A percentile compares a stretch with the other conserved stretches of the same genome.
Evolutionary conservation across 2,888 invertebrate genomes (phyloP).

Genomic region (Diplolepis rosae): DNA sequence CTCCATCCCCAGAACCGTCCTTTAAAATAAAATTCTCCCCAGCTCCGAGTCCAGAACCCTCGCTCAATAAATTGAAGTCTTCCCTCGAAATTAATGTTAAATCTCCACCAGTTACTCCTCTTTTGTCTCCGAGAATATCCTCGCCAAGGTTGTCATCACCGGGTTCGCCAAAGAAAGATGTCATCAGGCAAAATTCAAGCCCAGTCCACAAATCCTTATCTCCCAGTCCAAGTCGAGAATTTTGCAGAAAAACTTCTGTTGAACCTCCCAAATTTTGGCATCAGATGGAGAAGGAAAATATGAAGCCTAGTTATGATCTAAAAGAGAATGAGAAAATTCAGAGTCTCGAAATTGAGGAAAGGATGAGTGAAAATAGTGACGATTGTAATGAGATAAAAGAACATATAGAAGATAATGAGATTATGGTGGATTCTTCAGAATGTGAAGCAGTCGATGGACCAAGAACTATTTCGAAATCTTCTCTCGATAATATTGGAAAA

Average conservation of each 20-base stretch:
- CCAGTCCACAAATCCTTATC: slow-evolving; percentile 51
- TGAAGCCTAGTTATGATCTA: slow-evolving; percentile 43
- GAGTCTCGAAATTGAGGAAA: slow-evolving; percentile 27
- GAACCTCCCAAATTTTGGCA: slow-evolving; percentile 50
- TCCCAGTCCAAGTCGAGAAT: slow-evolving; percentile 52
- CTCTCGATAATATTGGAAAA: slow-evolving; percentile 81
- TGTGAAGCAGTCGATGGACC: slow-evolving; percentile 63
- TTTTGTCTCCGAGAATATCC: slow-evolving; percentile 61
- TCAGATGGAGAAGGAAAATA: slow-evolving; percentile 48
- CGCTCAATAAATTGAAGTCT: slow-evolving; percentile 50
- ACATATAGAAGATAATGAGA: slow-evolving; percentile 47
- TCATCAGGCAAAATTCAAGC: slow-evolving; percentile 48
- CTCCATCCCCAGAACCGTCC: slow-evolving; percentile 65
- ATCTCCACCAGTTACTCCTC: slow-evolving; percentile 62
- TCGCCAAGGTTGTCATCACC: slow-evolving; percentile 59
- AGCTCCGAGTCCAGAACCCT: slow-evolving; percentile 66
- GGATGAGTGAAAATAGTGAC: background rate
- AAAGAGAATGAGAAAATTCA: slow-evolving; percentile 41
- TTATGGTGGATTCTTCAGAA: background rate
- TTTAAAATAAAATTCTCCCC: slow-evolving; percentile 68
- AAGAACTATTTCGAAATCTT: slow-evolving; percentile 77
- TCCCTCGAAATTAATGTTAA: slow-evolving; percentile 60
- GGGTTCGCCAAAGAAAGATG: slow-evolving; percentile 59
- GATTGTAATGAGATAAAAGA: background rate
- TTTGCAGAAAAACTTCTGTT: slow-evolving; percentile 46